Conservation (phyloP, 2,113 vertebrate species). For the Hypanus sabinus region DNA sequence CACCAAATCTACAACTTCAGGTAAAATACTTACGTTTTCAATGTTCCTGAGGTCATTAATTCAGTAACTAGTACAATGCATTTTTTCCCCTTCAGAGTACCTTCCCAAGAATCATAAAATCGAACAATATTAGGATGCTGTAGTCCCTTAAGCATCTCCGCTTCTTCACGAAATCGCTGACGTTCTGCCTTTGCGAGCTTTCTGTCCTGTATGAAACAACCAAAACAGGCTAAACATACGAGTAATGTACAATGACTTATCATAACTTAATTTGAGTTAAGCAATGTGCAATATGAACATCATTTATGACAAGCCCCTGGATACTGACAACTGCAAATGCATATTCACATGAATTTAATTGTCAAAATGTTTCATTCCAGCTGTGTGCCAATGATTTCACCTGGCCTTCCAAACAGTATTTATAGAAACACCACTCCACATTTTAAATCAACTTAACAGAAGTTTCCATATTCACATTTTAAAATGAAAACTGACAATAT, state of each 20-base stretch:
- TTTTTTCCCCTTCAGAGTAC: constrained; percentile 81
- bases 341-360: not conserved
- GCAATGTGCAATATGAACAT: not conserved
- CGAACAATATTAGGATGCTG: constrained; percentile 96
- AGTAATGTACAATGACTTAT: not conserved
- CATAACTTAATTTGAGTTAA: not conserved
- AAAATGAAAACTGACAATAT: not conserved
- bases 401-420: not conserved
- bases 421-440: too few relatives aligned
- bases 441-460: not conserved
- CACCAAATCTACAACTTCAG: constrained; percentile 34
- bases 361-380: not conserved
- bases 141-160: constrained; percentile 92
- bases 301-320: not conserved
- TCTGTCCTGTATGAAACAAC: constrained; percentile 65
- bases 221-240: not conserved
- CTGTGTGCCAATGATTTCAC: not conserved
- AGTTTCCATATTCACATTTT: not conserved
- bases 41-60: constrained; percentile 93
- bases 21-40: constrained; percentile 83
- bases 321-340: not conserved
- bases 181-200: constrained; percentile 89
- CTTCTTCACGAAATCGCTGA: constrained; percentile 94
- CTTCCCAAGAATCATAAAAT: constrained; percentile 98
- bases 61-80: constrained; percentile 94